Evolutionary conservation across 1,140 invertebrate species (phyloP), one percentile per base, ranked within the genome.

Genomic region (Hyles euphorbiae): DNA sequence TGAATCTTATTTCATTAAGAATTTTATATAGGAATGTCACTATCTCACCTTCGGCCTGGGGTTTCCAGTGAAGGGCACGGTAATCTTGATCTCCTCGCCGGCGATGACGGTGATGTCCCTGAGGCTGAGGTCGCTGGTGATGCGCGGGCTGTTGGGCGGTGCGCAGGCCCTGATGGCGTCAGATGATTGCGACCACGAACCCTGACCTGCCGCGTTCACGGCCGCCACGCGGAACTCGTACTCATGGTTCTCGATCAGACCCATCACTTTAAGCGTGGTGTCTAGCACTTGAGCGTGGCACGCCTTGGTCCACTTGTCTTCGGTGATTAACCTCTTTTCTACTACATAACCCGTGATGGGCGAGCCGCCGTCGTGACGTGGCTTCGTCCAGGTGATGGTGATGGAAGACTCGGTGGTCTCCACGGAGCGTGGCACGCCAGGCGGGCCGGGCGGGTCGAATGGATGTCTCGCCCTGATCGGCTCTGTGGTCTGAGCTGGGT

Each of bases 151-250:
- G 89, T 95, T 94, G 61, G 96, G 94, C 68, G 97, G 95, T 46
- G 96, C 93, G 68, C 94, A 92, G 46, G 97, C 97, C 61, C 95
- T 92, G 78, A 99, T 98, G 1, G 95, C 91, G 72, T 98, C 98
- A 7, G 97, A 98, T 60, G 94, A 94, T 58, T 96, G 94, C 71
- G 96, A 98, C 91, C 93, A 99, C 8, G 95, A 94, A 44, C 98
- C 97, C 83, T 97, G 96, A 1, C 97, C 98, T 34, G 97, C 98
- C 44, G 96, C 96, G 87, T 99, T 99, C n/a, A 98, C 90, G 33
- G 98, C 98, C 5, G 96, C 94, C 0, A 99, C 98, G 58, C 98
- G 92, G 92, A 99, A 99, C 82, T 99, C 98, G 76, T 99, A 99
- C 78, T 98, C 96, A 56, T 97, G 95, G 81, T 98, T 98, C 82